A percentile compares a stretch with the other conserved stretches of the same genome.
Conservation (phyloP, 2,797 vertebrate genomes). For the Rhinoraja longicauda region DNA sequence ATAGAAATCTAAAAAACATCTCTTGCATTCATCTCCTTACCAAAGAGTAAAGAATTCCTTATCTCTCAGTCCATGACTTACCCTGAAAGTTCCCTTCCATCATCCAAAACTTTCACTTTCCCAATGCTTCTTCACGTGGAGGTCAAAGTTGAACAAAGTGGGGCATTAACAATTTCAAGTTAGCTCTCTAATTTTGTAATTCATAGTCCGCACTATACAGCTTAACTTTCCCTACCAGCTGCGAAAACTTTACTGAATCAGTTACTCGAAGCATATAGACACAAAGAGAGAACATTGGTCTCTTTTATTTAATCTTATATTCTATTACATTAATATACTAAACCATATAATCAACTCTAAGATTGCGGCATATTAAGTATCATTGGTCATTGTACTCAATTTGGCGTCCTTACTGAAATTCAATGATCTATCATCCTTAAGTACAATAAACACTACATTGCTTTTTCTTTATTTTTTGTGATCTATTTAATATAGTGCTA, state of each 20-base stretch:
- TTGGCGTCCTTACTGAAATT: too few relatives aligned
- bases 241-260: not conserved
- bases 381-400: too few relatives aligned
- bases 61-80: not conserved
- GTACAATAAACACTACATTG: too few relatives aligned
- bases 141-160: not conserved
- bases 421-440: too few relatives aligned
- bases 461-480: too few relatives aligned
- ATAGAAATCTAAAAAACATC: not conserved
- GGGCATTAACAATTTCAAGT: not conserved
- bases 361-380: too few relatives aligned
- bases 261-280: not conserved
- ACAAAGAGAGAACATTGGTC: not conserved
- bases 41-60: not conserved
- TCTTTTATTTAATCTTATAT: not conserved
- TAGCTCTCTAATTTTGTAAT: not conserved
- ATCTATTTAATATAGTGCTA: too few relatives aligned
- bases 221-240: not conserved
- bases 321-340: not conserved
- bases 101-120: not conserved
- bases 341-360: too few relatives aligned
- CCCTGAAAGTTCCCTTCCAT: not conserved
- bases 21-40: not conserved
- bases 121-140: not conserved
- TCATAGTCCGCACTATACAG: not conserved